Percentiles rank a stretch among this genome's conserved stretches.
Conservation (phyloP, 37 sponge, comb jelly and placozoan genomes). For the Diacarnus erythraeanus region DNA sequence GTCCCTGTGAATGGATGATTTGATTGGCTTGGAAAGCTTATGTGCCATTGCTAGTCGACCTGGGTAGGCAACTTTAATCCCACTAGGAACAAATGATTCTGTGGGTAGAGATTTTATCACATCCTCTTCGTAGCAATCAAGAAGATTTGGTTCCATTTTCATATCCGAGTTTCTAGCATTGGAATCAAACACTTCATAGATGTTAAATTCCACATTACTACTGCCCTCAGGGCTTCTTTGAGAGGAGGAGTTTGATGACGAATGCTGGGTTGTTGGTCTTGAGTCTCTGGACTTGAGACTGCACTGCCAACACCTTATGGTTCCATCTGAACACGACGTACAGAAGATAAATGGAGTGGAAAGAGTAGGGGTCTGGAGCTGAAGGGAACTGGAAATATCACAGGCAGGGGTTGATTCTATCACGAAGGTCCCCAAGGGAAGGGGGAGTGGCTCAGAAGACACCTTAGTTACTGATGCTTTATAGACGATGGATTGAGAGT, state of each 20-base stretch:
- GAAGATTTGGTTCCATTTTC: neutral
- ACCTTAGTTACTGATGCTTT: slow-evolving; percentile 18
- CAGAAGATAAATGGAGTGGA: slow-evolving; percentile 82
- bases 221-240: neutral
- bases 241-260: neutral
- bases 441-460: slow-evolving; percentile 40
- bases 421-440: slow-evolving; percentile 44
- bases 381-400: slow-evolving; percentile 58
- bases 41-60: slow-evolving; percentile 74
- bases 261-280: neutral
- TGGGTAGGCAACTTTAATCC: slow-evolving; percentile 54
- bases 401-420: slow-evolving; percentile 34
- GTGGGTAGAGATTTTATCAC: slow-evolving; percentile 25
- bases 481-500: neutral
- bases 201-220: slow-evolving; percentile 1
- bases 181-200: slow-evolving; percentile 58
- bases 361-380: slow-evolving; percentile 49
- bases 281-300: neutral
- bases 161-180: neutral
- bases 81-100: slow-evolving; percentile 31
- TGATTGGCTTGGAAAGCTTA: slow-evolving; percentile 36
- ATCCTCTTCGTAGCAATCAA: slow-evolving; percentile 29
- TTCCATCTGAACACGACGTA: slow-evolving; percentile 74
- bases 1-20: too few relatives aligned
- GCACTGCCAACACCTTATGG: slow-evolving; percentile 67